Conservation (phyloP, 2,113 vertebrate species). For the Ptilorrhoa leucosticta region DNA sequence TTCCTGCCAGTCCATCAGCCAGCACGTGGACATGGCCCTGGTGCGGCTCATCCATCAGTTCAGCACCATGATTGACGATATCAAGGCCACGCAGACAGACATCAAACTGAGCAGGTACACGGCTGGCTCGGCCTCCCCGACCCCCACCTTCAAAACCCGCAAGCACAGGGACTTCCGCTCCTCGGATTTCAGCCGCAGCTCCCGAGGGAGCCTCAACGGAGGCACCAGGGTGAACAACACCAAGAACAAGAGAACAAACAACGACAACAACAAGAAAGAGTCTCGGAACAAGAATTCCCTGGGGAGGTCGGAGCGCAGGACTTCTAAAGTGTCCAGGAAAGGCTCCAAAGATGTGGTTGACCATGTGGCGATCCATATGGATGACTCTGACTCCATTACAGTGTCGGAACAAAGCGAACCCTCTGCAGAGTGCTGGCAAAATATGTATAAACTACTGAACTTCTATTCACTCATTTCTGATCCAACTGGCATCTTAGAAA, state of each 20-base stretch:
- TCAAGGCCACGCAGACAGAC: conserved; percentile 97
- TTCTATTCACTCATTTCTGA: conserved; percentile 99
- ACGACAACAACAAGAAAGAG: conserved; percentile 83
- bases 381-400: conserved; percentile 96
- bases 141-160: conserved; percentile 93
- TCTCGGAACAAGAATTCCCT: conserved; percentile 86
- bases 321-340: conserved; percentile 93
- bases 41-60: conserved; percentile 98
- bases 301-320: conserved; percentile 89
- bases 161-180: conserved; percentile 91
- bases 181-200: conserved; percentile 95
- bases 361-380: conserved; percentile 95
- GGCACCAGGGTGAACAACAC: conserved; percentile 81
- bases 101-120: conserved; percentile 98
- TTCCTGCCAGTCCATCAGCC: conserved; percentile 96
- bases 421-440: conserved; percentile 98
- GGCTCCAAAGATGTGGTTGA: conserved; percentile 96
- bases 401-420: conserved; percentile 98
- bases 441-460: conserved; percentile 98
- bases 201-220: conserved; percentile 91
- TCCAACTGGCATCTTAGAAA: conserved; percentile 95
- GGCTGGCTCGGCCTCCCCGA: conserved; percentile 92
- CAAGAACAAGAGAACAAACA: conserved; percentile 82
- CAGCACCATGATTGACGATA: conserved; percentile 97
- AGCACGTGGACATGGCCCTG: conserved; percentile 97